These are phyloP conservation scores for Tragelaphus scriptus DNA, from an alignment of 2,113 vertebrate genomes.

Conservation along the genomic window DNA sequence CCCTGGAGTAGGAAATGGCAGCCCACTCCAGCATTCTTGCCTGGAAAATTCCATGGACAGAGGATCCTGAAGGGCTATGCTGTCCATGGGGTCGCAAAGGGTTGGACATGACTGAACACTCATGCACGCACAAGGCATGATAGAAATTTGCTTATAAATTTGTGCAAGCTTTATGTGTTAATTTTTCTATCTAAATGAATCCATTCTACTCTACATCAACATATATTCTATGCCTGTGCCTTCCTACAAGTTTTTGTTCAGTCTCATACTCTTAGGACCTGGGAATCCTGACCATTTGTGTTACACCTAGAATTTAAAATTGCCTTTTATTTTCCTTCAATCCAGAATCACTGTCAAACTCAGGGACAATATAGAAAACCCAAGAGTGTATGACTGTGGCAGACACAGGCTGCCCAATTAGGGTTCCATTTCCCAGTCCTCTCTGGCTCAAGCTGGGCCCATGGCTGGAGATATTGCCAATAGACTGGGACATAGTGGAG, in stretches of 20 bases:
- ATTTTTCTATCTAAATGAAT: not conserved
- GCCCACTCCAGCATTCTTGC: not conserved
- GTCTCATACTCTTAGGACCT: not conserved
- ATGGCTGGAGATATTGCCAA: not conserved
- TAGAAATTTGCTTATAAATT: not conserved
- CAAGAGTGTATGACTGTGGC: not conserved
- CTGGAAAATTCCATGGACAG: not conserved
- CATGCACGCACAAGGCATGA: not conserved
- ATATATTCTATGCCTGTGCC: not conserved
- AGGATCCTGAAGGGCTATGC: not conserved
- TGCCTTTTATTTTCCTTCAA: not conserved
- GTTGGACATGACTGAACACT: not conserved
- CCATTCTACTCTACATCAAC: not conserved
- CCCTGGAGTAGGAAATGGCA: not conserved
- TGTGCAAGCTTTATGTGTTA: not conserved
- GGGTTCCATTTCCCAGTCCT: not conserved
- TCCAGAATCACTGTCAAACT: not conserved
- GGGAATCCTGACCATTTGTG: not conserved
- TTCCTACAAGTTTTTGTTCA: not conserved
- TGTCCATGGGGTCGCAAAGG: not conserved
- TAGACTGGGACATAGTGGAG: not conserved
- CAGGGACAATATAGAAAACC: not conserved
- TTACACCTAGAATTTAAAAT: not conserved
- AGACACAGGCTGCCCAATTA: not conserved
- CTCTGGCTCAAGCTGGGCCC: not conserved